These are phyloP conservation scores for Dendroctonus ponderosae DNA, from an alignment of 1,140 invertebrate genomes.

Conservation along the genomic window DNA sequence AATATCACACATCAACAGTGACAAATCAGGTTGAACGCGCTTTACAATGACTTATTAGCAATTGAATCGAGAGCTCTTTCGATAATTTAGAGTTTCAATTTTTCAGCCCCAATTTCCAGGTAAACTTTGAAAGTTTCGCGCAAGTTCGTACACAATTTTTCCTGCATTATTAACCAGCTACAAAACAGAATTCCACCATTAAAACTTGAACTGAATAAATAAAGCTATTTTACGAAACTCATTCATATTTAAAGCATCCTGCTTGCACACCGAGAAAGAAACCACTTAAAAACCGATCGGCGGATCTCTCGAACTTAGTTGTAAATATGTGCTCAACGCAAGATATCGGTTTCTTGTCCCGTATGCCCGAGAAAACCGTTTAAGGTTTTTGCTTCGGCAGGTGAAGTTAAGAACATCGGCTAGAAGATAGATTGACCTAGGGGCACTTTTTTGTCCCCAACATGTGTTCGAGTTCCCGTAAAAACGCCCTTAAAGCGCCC, in stretches of 20 bases:
- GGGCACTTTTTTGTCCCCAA: slow-evolving; percentile 32
- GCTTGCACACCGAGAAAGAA: slow-evolving; percentile 20
- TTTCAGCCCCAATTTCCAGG: too few species aligned
- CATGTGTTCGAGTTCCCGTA: slow-evolving; percentile 32
- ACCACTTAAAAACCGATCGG: slow-evolving; percentile 28
- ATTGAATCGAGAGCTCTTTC: too few species aligned
- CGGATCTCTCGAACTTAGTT: slow-evolving; percentile 26
- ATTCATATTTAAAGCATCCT: slow-evolving; percentile 23
- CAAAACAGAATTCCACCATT: too few species aligned
- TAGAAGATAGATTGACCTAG: slow-evolving; percentile 36
- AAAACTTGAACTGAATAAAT: slow-evolving; percentile 8
- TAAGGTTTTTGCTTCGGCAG: slow-evolving; percentile 37
- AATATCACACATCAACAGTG: too few species aligned
- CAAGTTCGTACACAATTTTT: too few species aligned
- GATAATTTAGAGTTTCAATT: too few species aligned
- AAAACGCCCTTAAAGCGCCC: slow-evolving; percentile 8
- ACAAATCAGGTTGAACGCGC: too few species aligned
- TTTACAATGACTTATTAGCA: too few species aligned
- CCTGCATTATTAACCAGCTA: too few species aligned
- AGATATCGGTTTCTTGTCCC: slow-evolving; percentile 32
- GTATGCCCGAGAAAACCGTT: slow-evolving; percentile 31
- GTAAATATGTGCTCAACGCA: slow-evolving; percentile 37
- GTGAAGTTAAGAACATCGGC: slow-evolving; percentile 34
- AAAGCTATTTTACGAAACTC: not conserved
- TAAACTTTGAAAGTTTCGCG: too few species aligned